These are phyloP conservation scores for Equus quagga DNA, from an alignment of 2,113 vertebrate species.

Conservation along the genomic window DNA sequence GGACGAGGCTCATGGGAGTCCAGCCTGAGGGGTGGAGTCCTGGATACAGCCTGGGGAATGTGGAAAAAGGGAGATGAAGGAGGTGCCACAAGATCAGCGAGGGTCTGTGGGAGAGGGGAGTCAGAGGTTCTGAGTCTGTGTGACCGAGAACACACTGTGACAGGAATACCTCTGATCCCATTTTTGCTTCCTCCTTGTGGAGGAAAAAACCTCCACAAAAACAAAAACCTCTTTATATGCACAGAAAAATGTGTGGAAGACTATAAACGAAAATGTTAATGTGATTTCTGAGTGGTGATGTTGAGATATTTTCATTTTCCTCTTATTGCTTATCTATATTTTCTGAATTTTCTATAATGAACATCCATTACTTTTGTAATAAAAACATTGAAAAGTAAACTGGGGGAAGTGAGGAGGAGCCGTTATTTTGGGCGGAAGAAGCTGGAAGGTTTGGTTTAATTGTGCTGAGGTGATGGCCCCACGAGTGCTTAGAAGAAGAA, in stretches of 20 bases:
- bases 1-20: neutral
- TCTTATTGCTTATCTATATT: constrained; percentile 72
- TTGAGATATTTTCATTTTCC: constrained; percentile 72
- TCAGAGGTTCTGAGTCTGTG: neutral
- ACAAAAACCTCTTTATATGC: constrained; percentile 25
- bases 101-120: neutral
- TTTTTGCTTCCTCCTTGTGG: neutral
- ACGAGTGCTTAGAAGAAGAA: neutral
- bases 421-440: neutral
- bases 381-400: constrained; percentile 51
- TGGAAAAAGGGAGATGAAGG: neutral
- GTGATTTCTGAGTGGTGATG: constrained; percentile 64
- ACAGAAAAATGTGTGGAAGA: neutral
- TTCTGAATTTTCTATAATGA: constrained; percentile 76
- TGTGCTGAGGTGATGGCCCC: neutral
- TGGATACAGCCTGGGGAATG: neutral
- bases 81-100: neutral
- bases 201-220: neutral
- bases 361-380: constrained; percentile 73
- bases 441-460: neutral
- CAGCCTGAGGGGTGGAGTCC: neutral
- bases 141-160: neutral
- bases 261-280: constrained; percentile 63
- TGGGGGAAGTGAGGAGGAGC: neutral
- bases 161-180: neutral